phyloP scores from a whole-genome alignment of 1,140 invertebrate genomes.

The Saccostrea echinata region DNA sequence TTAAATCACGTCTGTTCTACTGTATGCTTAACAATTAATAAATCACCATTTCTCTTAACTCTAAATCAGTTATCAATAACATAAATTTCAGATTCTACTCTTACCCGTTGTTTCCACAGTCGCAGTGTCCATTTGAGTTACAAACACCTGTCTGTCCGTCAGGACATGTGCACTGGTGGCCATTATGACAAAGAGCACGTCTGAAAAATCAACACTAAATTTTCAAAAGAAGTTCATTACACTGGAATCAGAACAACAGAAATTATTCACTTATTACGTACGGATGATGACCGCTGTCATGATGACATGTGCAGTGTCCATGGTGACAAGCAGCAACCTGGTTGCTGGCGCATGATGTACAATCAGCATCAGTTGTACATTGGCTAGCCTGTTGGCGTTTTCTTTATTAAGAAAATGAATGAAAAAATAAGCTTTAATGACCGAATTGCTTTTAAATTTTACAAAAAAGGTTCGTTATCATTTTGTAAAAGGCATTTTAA shows the following conservation, averaged over 20 bases:
- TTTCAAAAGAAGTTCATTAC: background rate
- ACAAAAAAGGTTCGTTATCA: too few species aligned
- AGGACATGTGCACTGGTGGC: constrained; percentile 39
- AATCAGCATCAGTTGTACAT: background rate
- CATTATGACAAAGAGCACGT: constrained; percentile 38
- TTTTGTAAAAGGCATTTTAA: too few species aligned
- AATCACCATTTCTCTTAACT: too few species aligned
- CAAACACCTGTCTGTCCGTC: constrained; percentile 38
- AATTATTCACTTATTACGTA: background rate
- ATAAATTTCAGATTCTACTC: background rate
- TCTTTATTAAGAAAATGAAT: too few species aligned
- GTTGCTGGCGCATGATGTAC: background rate
- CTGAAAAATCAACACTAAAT: background rate
- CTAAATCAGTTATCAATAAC: too few species aligned
- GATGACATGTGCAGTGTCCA: background rate
- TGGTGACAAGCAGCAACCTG: background rate
- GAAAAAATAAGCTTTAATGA: too few species aligned
- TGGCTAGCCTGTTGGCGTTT: background rate
- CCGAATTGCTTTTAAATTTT: too few species aligned
- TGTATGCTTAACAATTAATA: too few species aligned
- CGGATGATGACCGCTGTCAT: background rate
- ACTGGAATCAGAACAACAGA: background rate
- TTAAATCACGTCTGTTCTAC: too few species aligned
- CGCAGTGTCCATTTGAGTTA: constrained; percentile 34
- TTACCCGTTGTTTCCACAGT: constrained; percentile 29